A percentile compares a stretch with the other conserved stretches of the same genome.
Conservation (phyloP, 64 coral and sea anemone species). For the Stichodactyla helianthus region DNA sequence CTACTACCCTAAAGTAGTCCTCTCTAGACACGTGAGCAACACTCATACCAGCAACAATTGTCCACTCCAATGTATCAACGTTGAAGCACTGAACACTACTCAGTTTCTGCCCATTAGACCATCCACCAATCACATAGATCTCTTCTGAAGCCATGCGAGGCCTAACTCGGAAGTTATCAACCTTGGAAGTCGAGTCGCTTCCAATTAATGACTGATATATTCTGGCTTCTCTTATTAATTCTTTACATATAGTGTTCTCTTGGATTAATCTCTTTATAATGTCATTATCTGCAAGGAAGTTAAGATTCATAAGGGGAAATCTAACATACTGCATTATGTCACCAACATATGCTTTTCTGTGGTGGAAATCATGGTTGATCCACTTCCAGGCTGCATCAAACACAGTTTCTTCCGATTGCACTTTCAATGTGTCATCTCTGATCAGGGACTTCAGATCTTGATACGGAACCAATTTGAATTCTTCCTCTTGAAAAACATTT, state of each 20-base stretch:
- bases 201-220: slow-evolving; percentile 71
- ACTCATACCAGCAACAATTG: slow-evolving; percentile 88
- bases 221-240: slow-evolving; percentile 86
- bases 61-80: slow-evolving; percentile 96
- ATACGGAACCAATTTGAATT: slow-evolving; percentile 79
- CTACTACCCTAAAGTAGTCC: slow-evolving; percentile 93
- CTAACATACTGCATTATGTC: slow-evolving; percentile 94
- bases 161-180: slow-evolving; percentile 79
- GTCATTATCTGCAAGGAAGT: slow-evolving; percentile 61
- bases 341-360: slow-evolving; percentile 52
- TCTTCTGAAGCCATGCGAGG: slow-evolving; percentile 98
- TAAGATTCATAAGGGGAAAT: slow-evolving; percentile 91
- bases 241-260: slow-evolving; percentile 73
- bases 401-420: slow-evolving; percentile 87
- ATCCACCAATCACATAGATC: slow-evolving; percentile 99
- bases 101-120: slow-evolving; percentile 99
- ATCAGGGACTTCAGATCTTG: slow-evolving; percentile 66
- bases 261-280: slow-evolving; percentile 53
- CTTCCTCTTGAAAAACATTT: slow-evolving; percentile 88
- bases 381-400: slow-evolving; percentile 93
- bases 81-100: slow-evolving; percentile 99
- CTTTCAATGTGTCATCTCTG: slow-evolving; percentile 88
- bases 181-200: slow-evolving; percentile 35
- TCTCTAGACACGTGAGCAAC: slow-evolving; percentile 97
- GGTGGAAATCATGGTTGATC: slow-evolving; percentile 74